These are phyloP conservation scores for Spermophilus dauricus DNA, from an alignment of 2,113 vertebrate species.

Conservation along the genomic window DNA sequence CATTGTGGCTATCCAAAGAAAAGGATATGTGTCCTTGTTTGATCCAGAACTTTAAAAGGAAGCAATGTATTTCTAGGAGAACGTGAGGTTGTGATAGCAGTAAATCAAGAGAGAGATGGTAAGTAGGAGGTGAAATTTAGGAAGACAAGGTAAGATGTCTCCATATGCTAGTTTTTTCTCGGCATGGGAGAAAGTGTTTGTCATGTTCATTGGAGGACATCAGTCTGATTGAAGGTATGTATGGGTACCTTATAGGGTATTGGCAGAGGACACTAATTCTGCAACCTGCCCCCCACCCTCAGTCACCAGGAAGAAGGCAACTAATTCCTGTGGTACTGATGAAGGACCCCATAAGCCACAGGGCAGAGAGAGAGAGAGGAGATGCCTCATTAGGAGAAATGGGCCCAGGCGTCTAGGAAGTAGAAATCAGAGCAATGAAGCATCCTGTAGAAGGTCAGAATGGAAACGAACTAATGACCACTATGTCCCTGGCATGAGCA, in stretches of 20 bases:
- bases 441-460: background rate
- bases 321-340: background rate
- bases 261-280: constrained; percentile 50
- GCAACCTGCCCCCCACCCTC: background rate
- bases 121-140: background rate
- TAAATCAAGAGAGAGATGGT: background rate
- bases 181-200: background rate
- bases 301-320: background rate
- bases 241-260: background rate
- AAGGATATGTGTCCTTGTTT: constrained; percentile 5
- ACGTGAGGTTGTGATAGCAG: background rate
- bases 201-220: background rate
- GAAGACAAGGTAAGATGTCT: constrained; percentile 7
- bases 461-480: background rate
- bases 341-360: background rate
- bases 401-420: background rate
- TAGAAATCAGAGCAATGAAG: constrained; percentile 6
- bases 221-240: background rate
- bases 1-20: background rate
- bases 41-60: constrained; percentile 45
- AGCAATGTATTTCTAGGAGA: background rate
- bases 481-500: background rate
- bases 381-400: background rate
- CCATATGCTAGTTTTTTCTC: background rate
- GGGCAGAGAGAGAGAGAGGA: background rate